These are phyloP conservation scores for Clusia tigrina DNA, from an alignment of 2,888 invertebrate species.

Conservation along the genomic window DNA sequence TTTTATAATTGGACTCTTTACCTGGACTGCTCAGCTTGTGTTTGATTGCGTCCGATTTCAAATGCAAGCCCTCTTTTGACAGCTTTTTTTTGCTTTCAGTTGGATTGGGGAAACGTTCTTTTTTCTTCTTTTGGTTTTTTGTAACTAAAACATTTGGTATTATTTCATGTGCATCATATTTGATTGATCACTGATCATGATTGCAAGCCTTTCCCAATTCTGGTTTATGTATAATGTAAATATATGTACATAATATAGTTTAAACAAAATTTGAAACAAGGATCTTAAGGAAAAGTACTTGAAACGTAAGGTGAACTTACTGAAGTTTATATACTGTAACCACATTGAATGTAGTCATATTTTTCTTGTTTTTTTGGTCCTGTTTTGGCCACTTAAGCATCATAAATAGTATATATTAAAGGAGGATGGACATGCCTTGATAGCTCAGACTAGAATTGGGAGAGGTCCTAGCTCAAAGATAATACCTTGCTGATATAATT, in stretches of 20 bases:
- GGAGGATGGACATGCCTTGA: too few species aligned
- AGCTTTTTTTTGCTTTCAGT: not conserved
- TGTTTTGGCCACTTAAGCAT: too few species aligned
- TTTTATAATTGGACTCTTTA: conserved; percentile 10
- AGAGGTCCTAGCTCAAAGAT: too few species aligned
- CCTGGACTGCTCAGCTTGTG: not conserved
- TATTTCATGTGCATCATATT: not conserved
- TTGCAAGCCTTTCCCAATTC: not conserved
- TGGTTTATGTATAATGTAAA: not conserved
- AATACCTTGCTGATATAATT: too few species aligned
- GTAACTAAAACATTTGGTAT: not conserved
- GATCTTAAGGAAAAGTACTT: too few species aligned
- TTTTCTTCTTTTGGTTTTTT: not conserved
- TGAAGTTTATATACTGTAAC: too few species aligned
- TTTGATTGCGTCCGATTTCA: not conserved
- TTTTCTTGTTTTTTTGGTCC: too few species aligned
- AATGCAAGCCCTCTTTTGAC: conserved; percentile 6
- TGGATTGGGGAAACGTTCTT: not conserved
- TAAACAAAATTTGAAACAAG: too few species aligned
- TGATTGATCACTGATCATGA: conserved; percentile 1
- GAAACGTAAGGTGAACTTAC: too few species aligned
- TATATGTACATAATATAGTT: not conserved
- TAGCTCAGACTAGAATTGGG: too few species aligned
- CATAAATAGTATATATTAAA: too few species aligned
- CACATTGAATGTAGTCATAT: too few species aligned